These are phyloP conservation scores for Drepana arcuata DNA, from an alignment of 1,140 invertebrate genomes.

Conservation along the genomic window DNA sequence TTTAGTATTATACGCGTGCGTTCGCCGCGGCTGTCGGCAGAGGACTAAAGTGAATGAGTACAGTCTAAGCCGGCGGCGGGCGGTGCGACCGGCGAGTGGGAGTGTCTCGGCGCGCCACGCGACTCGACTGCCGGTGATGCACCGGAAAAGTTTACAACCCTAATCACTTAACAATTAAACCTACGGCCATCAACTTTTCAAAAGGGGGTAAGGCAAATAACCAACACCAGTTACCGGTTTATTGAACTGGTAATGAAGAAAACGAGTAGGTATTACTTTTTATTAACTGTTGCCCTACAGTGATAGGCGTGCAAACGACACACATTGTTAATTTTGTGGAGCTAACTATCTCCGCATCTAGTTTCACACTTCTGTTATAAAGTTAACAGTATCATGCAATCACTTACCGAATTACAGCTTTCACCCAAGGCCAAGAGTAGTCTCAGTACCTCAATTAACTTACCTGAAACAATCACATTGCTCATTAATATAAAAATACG, in stretches of 20 bases:
- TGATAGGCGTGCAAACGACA: no score
- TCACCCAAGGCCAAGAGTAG: no score
- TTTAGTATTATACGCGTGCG: constrained; percentile 35
- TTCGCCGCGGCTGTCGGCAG: constrained; percentile 52
- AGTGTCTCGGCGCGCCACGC: constrained; percentile 51
- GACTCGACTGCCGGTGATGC: constrained; percentile 51
- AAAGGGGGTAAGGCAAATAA: constrained; percentile 30
- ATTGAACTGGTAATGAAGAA: no score
- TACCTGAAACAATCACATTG: no score
- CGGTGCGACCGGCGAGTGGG: constrained; percentile 51
- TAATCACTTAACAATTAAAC: constrained; percentile 60
- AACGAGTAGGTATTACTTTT: constrained; percentile 2
- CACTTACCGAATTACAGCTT: no score
- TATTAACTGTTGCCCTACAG: background rate
- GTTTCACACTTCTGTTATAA: no score
- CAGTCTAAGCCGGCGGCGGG: constrained; percentile 49
- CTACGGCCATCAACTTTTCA: constrained; percentile 47
- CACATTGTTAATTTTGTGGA: no score
- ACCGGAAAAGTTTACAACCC: constrained; percentile 61
- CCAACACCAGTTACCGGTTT: no score
- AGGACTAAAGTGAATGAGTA: constrained; percentile 63
- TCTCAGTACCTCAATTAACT: no score
- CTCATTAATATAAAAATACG: no score
- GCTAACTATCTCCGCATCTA: no score
- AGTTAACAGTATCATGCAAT: no score